Evolutionary conservation across 2,888 invertebrate genomes (phyloP).

Genomic region (Himalopsyche tibetana): DNA sequence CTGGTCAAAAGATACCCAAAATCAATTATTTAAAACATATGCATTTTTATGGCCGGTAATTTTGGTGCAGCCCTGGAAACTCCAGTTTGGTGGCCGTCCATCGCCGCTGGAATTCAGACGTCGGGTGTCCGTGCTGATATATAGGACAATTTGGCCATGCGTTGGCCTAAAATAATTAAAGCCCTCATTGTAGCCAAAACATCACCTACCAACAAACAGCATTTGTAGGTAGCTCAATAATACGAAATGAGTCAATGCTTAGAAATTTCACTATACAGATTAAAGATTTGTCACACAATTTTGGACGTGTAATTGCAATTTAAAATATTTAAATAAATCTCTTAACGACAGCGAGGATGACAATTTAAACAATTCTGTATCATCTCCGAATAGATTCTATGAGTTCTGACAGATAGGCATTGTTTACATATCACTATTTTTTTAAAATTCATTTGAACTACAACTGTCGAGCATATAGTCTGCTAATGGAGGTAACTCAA

Average conservation of each 20-base stretch:
- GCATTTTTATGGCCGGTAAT: not conserved
- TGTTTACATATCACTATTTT: too few relatives aligned
- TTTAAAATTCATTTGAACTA: too few relatives aligned
- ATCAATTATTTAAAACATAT: too few relatives aligned
- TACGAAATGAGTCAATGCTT: not conserved
- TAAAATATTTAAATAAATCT: too few relatives aligned
- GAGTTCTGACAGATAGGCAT: too few relatives aligned
- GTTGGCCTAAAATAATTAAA: conserved; percentile 59
- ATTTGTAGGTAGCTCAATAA: conserved; percentile 19
- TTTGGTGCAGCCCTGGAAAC: conserved; percentile 4
- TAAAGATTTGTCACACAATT: not conserved
- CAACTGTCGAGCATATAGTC: too few relatives aligned
- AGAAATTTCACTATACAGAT: not conserved
- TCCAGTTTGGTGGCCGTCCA: conserved; percentile 33
- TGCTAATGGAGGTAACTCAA: too few relatives aligned
- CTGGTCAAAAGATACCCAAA: too few relatives aligned
- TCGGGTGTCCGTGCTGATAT: conserved; percentile 51
- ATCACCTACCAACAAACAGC: conserved; percentile 31
- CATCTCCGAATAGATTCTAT: too few relatives aligned
- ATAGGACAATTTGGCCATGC: conserved; percentile 56
- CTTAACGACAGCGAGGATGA: too few relatives aligned
- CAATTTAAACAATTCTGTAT: too few relatives aligned
- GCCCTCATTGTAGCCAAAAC: conserved; percentile 54
- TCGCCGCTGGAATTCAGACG: conserved; percentile 45
- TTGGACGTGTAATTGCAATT: too few relatives aligned